phyloP scores from a whole-genome alignment of 2,888 invertebrate species.

The Drosophila stalkeri region DNA sequence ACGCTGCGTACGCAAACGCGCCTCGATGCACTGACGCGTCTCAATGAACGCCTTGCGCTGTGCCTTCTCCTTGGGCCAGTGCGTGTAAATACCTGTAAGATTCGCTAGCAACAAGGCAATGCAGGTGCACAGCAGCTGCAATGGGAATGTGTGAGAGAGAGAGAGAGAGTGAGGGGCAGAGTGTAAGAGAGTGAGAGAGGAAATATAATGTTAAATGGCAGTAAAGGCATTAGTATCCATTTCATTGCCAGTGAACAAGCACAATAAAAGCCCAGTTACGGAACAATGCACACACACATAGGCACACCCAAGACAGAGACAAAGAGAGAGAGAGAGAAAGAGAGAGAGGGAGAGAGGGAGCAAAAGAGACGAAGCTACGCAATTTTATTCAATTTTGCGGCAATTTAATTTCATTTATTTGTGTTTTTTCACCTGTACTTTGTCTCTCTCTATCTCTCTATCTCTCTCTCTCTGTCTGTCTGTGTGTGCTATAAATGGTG shows the following conservation, averaged over 20 bases:
- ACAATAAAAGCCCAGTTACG: constrained; percentile 55
- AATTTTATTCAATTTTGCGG: constrained; percentile 75
- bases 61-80: constrained; percentile 95
- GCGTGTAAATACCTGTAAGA: constrained; percentile 94
- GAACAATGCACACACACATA: constrained; percentile 18
- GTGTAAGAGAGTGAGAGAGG: not conserved
- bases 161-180: not conserved
- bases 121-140: constrained; percentile 84
- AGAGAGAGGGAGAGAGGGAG: not conserved
- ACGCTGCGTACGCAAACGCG: constrained; percentile 94
- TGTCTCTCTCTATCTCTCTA: not conserved
- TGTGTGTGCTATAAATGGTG: constrained; percentile 28
- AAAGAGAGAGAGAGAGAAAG: not conserved
- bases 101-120: constrained; percentile 92
- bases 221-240: constrained; percentile 30
- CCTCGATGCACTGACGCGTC: constrained; percentile 97
- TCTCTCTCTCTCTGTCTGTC: not conserved
- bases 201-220: constrained; percentile 27
- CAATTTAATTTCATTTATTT: constrained; percentile 77
- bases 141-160: not conserved
- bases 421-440: constrained; percentile 34
- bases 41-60: constrained; percentile 97
- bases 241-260: constrained; percentile 14
- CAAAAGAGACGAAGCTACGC: constrained; percentile 11
- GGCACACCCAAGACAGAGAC: constrained; percentile 3